Evolutionary conservation across 2,113 vertebrate species (phyloP), one percentile per base, ranked within the genome.

Genomic region (Panthera leo): DNA sequence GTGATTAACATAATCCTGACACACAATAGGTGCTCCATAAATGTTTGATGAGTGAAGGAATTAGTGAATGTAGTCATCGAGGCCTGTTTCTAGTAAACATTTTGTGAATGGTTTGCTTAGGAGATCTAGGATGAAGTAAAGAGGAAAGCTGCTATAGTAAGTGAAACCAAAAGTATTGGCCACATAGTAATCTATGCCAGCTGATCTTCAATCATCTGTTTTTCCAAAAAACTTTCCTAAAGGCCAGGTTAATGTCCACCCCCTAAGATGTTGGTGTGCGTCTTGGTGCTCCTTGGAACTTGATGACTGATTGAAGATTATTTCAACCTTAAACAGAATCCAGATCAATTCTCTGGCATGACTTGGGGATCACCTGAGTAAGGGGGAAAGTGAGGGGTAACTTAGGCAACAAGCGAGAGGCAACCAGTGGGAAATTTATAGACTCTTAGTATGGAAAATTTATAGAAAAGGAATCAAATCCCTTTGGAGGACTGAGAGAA

Each of bases 51-150:
- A 63, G 23, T 86, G 34, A 88, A 36, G 18, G 48, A 84, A 12
- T 89, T 78, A 53, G n/a, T 95, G 55, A 58, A n/a, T 87, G 75
- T 12, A 71, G 45, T 53, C 39, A 12, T 39, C 89, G 51, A 6
- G 58, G 7, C 71, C 34, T 95, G 29, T 93, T 85, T 53, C 55
- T 92, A 68, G 68, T 36, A 86, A 86, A 63, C 21, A 58, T 45
- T 94, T 82, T 75, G 18, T 55, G 36, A 94, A 70, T n/a, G 18
- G 31, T 88, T 95, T 97, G n/a, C 51, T 92, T 85, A 48, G 83
- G 76, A 89, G 67, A 85, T 84, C 68, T 61, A 78, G 78, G 45
- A 58, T 79, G 82, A 95, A 87, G 18, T 67, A 73, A 93, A 78
- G 80, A 73, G 39, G 39, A 67, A 55, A 90, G 29, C 75, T 89